A percentile compares a stretch with the other conserved stretches of the same genome.
Evolutionary conservation across 2,888 invertebrate species (phyloP).

Genomic region (Ormyrus pomaceus): DNA sequence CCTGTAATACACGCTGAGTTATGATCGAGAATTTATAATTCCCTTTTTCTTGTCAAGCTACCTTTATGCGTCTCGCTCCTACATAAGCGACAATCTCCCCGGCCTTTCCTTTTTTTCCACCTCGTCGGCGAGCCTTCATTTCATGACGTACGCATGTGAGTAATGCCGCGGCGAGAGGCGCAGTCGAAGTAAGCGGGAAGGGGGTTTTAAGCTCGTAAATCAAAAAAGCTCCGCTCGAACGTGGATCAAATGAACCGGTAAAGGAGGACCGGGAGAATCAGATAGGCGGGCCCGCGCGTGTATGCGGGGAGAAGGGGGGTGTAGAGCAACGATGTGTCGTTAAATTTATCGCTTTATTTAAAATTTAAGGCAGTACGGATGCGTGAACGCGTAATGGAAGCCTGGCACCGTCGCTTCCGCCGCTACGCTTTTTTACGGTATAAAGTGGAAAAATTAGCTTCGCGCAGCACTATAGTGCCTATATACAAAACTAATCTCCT

Average conservation of each 20-base stretch:
- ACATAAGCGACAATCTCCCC: conserved; percentile 28
- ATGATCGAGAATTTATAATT: conserved; percentile 37
- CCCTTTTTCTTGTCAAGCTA: conserved; percentile 1
- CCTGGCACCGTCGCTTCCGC: not conserved
- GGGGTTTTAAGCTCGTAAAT: conserved; percentile 42
- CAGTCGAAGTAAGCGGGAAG: not conserved
- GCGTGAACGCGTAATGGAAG: not conserved
- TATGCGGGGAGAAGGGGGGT: not conserved
- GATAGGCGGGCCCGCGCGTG: conserved; percentile 21
- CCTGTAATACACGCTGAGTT: conserved; percentile 20
- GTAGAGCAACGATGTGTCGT: not conserved
- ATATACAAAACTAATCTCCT: conserved; percentile 11
- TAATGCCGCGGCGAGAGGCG: not conserved
- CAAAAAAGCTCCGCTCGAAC: conserved; percentile 36
- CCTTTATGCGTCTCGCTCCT: conserved; percentile 20
- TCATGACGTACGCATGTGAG: conserved; percentile 34
- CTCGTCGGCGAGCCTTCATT: not conserved
- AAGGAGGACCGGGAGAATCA: conserved; percentile 49
- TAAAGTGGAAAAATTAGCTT: conserved; percentile 24
- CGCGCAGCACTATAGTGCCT: not conserved
- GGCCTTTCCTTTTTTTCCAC: not conserved
- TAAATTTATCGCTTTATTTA: conserved; percentile 62
- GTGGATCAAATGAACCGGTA: conserved; percentile 43
- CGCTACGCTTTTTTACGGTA: not conserved
- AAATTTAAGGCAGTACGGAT: conserved; percentile 54